Base-by-base conservation (phyloP, 1,140 invertebrate species). In the Aphidius gifuensis region DNA sequence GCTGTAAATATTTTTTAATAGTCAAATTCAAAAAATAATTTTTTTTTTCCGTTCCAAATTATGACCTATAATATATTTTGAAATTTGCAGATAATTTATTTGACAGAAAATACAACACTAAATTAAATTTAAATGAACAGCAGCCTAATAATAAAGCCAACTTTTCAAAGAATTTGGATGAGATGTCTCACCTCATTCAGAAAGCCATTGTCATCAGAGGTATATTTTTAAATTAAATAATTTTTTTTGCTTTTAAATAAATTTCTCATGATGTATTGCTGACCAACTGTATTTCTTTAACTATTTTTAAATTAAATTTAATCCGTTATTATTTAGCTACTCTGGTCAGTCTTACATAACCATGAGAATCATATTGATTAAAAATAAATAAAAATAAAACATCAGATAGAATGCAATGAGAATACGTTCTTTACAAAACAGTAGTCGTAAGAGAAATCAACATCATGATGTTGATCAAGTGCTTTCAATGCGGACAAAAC, bases 161-260 rank as follows among this genome's bases (percentile, higher is more conserved):
- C 43, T 16, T 55, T 63, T 44, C 46, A 61, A 68, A 60, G 65
- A 58, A 59, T 62, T 21, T 72, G 68, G 70, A 49, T 54, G 38
- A 73, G 66, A 44, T 53, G 57, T 60, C 47, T 62, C 32, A 54
- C 64, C 39, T 58, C 53, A 60, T 67, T 66, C 39, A 51, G 51
- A 21, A 77, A 75, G 61, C 77, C 77, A 5, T 64, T 71, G 58
- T 69, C 74, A 39, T 79, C 77, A 5, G 73, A 79, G 71, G 77
- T 75, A 16, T 68, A 67, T n/a, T n/a, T n/a, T n/a, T n/a, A n/a
- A n/a, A n/a, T n/a, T n/a, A n/a, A n/a, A n/a, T n/a, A n/a, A n/a
- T n/a, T n/a, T n/a, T n/a, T n/a, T n/a, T n/a, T n/a, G n/a, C n/a
- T n/a, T n/a, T n/a, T n/a, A n/a, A n/a, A n/a, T n/a, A n/a, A n/a